Base-by-base conservation (phyloP, 2,113 vertebrate genomes). In the Podarcis muralis region DNA sequence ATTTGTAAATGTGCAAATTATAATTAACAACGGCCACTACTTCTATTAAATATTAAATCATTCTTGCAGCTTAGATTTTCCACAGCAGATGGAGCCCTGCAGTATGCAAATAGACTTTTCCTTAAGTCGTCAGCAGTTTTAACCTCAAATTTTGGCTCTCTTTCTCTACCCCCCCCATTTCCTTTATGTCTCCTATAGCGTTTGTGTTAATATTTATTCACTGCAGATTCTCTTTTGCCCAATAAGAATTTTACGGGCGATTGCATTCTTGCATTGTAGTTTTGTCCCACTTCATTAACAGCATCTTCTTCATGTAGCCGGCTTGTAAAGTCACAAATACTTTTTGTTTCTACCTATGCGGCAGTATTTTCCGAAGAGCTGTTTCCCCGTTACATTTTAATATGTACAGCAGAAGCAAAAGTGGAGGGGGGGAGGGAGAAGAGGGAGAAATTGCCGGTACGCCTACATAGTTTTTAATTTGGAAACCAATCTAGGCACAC, bases 1-100 rank as follows among this genome's bases (percentile, higher is more conserved):
- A 99, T 99, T 99, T 99, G 98, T 98, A 99, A 99, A 99, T 98
- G 98, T 98, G 98, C 98, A 99, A 98, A 98, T 99, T 99, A 98
- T 99, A 99, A 99, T 99, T 99, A 99, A 98, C 98, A 98, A 95
- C 90, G 96, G 98, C 98, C 97, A 98, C 98, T 97, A 98, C 97
- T 98, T 98, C 98, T 98, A 98, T 99, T 98, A 99, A 99, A 98
- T 98, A 98, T 98, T 98, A 98, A 99, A 98, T 98, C 96, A 98
- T 98, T 99, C 98, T 98, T 98, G 98, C 97, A 98, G 98, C 97
- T 94, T 97, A 92, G 97, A 95, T 96, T 98, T 97, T 97, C 96
- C 96, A 97, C 98, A 98, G 97, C 97, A 98, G 98, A 98, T 98
- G 98, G 98, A 98, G 98, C 97, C 98, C 98, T 98, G 96, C 53